Evolutionary conservation across 2,797 vertebrate genomes (phyloP).

Genomic region (Helicolenus hilgendorfi): DNA sequence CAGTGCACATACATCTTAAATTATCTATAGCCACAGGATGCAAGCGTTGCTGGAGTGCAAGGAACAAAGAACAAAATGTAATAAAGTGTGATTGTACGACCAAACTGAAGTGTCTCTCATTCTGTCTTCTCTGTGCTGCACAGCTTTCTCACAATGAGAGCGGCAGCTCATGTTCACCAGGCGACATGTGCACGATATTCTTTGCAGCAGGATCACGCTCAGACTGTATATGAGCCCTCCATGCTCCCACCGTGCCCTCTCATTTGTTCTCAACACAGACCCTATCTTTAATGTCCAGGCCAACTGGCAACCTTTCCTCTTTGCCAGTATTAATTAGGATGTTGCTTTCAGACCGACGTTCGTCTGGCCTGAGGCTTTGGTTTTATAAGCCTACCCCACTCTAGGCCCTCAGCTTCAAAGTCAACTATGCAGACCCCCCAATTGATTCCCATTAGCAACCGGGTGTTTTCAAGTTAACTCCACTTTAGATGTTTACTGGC

Average conservation of each 20-base stretch:
- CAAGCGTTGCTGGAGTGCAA: not conserved
- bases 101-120: slow-evolving; percentile 8
- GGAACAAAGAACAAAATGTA: not conserved
- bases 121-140: slow-evolving; percentile 9
- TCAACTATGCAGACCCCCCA: slow-evolving; percentile 19
- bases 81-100: slow-evolving; percentile 11
- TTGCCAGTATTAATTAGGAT: slow-evolving; percentile 43
- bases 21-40: not conserved
- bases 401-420: slow-evolving; percentile 7
- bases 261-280: slow-evolving; percentile 18
- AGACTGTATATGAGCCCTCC: not conserved
- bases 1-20: not conserved
- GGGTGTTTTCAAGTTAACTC: slow-evolving; percentile 26
- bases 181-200: not conserved
- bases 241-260: not conserved
- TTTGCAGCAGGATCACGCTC: slow-evolving; percentile 14
- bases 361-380: not conserved
- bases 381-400: slow-evolving; percentile 18
- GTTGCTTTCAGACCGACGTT: slow-evolving; percentile 46
- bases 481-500: slow-evolving; percentile 21
- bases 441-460: slow-evolving; percentile 47
- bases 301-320: slow-evolving; percentile 19
- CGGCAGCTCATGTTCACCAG: slow-evolving; percentile 3
- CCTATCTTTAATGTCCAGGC: slow-evolving; percentile 1
- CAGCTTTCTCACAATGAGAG: slow-evolving; percentile 1